phyloP scores from a whole-genome alignment of 2,888 invertebrate species.

The Drosophila quinaria region DNA sequence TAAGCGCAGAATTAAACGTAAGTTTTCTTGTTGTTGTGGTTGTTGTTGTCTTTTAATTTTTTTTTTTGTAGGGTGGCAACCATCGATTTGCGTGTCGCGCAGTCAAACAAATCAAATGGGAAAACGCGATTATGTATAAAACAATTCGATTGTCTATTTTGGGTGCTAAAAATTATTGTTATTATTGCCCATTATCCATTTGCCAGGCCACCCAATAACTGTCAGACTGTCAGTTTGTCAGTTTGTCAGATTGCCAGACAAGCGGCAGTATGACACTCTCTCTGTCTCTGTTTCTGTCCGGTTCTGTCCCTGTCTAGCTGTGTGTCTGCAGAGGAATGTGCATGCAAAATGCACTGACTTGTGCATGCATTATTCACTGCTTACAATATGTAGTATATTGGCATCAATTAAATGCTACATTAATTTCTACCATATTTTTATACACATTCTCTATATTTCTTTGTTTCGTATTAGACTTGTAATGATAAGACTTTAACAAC shows the following conservation, averaged over 20 bases:
- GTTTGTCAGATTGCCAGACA: slow-evolving; percentile 7
- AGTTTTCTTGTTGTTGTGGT: slow-evolving; percentile 37
- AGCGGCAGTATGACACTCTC: background rate
- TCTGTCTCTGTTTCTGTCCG: slow-evolving; percentile 1
- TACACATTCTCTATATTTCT: background rate
- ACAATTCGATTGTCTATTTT: slow-evolving; percentile 50
- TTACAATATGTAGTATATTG: background rate
- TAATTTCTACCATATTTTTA: background rate
- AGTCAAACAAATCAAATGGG: slow-evolving; percentile 61
- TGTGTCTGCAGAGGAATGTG: slow-evolving; percentile 38
- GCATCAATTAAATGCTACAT: background rate
- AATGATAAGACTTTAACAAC: background rate
- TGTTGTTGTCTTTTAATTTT: slow-evolving; percentile 2
- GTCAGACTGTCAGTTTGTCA: slow-evolving; percentile 25
- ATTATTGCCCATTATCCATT: slow-evolving; percentile 49
- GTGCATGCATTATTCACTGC: slow-evolving; percentile 22
- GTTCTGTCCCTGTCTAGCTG: background rate
- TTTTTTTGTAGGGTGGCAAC: slow-evolving; percentile 59
- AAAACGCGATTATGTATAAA: slow-evolving; percentile 54
- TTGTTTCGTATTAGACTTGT: background rate
- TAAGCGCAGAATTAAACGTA: slow-evolving; percentile 75
- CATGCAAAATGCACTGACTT: slow-evolving; percentile 40
- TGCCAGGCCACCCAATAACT: slow-evolving; percentile 55
- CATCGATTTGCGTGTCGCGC: slow-evolving; percentile 78
- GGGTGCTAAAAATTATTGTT: slow-evolving; percentile 57